Percentiles rank a stretch among this genome's conserved stretches.
Evolutionary conservation across 2,113 vertebrate genomes (phyloP).

Genomic region (Hippoglossus stenolepis): DNA sequence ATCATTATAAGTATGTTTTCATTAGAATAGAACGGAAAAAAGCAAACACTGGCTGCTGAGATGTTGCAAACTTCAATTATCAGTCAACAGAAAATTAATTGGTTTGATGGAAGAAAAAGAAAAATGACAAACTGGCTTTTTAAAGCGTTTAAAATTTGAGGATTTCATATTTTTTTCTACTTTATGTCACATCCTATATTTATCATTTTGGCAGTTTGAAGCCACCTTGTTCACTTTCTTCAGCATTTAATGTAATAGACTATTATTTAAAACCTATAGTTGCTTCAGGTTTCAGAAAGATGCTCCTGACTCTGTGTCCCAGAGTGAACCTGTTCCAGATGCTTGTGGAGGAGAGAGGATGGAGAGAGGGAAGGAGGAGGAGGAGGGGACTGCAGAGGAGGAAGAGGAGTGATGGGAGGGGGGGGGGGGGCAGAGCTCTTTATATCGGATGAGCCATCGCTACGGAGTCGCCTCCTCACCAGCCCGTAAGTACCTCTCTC

Average conservation of each 20-base stretch:
- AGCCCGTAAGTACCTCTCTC: conserved; percentile 57
- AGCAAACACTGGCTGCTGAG: no score
- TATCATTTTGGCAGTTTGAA: no score
- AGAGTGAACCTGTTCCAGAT: conserved; percentile 38
- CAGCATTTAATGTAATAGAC: neutral
- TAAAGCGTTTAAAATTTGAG: no score
- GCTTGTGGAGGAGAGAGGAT: neutral
- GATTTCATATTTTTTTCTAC: no score
- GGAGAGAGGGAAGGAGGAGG: neutral
- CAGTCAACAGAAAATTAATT: no score
- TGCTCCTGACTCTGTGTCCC: neutral
- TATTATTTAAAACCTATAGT: no score
- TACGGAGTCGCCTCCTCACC: conserved; percentile 61
- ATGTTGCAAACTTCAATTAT: no score
- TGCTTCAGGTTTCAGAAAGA: neutral
- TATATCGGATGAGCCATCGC: conserved; percentile 36
- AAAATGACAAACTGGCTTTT: no score
- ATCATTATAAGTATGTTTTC: no score
- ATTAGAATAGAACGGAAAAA: no score
- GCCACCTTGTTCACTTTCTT: neutral
- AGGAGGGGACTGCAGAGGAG: neutral
- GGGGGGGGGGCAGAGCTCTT: neutral
- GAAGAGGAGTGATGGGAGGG: neutral
- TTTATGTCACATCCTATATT: no score
- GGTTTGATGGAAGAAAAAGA: no score